Conservation (phyloP, 2,888 invertebrate genomes). For the Eupithecia insigniata region DNA sequence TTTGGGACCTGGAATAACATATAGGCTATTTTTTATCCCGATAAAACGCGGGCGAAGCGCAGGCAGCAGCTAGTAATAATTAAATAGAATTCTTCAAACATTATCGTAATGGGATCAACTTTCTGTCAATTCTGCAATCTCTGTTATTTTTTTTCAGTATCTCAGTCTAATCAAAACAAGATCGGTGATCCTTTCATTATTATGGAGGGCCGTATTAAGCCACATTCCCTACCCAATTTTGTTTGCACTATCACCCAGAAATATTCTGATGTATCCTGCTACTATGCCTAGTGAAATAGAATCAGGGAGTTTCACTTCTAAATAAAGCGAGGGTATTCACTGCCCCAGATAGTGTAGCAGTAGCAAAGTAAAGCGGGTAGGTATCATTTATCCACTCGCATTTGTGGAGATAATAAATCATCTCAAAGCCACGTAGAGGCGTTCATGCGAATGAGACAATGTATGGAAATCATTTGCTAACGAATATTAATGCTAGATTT, state of each 20-base stretch:
- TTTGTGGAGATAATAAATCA: slow-evolving; percentile 37
- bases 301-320: slow-evolving; percentile 21
- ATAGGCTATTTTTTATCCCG: too few species aligned
- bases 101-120: background rate
- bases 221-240: too few species aligned
- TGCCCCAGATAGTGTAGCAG: slow-evolving; percentile 20
- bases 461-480: slow-evolving; percentile 21
- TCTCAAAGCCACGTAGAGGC: slow-evolving; percentile 37
- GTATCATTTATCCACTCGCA: slow-evolving; percentile 40
- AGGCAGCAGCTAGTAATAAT: too few species aligned
- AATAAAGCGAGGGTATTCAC: background rate
- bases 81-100: background rate
- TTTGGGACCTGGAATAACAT: too few species aligned
- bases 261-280: background rate
- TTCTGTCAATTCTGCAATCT: background rate
- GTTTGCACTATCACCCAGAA: background rate
- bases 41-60: too few species aligned
- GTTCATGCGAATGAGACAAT: slow-evolving; percentile 34
- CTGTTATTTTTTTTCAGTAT: background rate
- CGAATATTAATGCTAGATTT: slow-evolving; percentile 19
- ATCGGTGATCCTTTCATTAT: too few species aligned
- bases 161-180: too few species aligned
- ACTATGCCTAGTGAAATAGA: background rate
- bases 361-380: slow-evolving; percentile 28
- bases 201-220: too few species aligned